These are phyloP conservation scores for Sturnira hondurensis DNA, from an alignment of 2,113 vertebrate species.

Conservation along the genomic window DNA sequence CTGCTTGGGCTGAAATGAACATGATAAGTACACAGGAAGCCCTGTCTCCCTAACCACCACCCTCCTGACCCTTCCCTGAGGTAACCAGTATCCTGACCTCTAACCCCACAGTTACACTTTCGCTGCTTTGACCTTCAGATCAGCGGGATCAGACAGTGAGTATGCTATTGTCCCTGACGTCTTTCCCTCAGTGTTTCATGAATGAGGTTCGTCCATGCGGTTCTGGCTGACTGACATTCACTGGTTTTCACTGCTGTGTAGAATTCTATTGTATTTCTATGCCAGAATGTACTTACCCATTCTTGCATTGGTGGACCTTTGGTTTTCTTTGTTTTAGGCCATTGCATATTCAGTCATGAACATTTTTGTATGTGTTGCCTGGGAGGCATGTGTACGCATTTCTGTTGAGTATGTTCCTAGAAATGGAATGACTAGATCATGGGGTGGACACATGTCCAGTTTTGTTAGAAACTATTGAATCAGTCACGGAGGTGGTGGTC, in stretches of 20 bases:
- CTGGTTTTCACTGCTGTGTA: neutral
- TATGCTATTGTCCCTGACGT: rapidly evolving
- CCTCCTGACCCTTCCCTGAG: neutral
- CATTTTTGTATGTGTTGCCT: neutral
- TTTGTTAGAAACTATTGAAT: neutral
- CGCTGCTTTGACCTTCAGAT: neutral
- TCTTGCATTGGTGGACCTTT: neutral
- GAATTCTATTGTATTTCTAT: neutral
- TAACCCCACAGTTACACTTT: neutral
- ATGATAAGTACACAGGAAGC: neutral
- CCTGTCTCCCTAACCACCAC: too few relatives aligned
- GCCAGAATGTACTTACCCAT: neutral
- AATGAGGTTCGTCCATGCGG: neutral
- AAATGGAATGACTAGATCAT: neutral
- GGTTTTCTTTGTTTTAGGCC: neutral
- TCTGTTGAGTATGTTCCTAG: neutral
- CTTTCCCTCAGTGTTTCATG: neutral
- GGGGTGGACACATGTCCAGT: too few relatives aligned
- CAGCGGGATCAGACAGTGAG: neutral
- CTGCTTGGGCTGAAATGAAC: neutral
- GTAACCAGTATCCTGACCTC: neutral
- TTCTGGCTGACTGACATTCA: neutral
- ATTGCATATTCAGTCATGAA: neutral
- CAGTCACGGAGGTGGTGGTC: neutral
- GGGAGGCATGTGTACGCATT: rapidly evolving